Evolutionary conservation across 2,113 vertebrate species (phyloP).

Genomic region (Coptodon rendalli): DNA sequence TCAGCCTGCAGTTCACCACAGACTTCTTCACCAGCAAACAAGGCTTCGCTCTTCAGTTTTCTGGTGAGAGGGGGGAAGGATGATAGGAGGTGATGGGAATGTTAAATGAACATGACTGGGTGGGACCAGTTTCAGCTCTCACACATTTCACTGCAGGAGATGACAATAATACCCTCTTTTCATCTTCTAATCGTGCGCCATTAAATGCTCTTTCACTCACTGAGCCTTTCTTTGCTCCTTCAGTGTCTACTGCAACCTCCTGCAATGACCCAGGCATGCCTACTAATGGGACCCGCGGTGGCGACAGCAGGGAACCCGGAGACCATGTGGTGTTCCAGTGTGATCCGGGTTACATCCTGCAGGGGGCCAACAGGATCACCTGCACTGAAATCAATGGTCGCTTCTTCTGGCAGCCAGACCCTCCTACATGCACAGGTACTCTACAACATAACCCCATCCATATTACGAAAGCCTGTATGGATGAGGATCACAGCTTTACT

Average conservation of each 20-base stretch:
- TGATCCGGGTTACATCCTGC: slow-evolving; percentile 87
- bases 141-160: background rate
- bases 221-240: background rate
- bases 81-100: background rate
- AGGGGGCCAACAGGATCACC: slow-evolving; percentile 87
- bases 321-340: slow-evolving; percentile 93
- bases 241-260: slow-evolving; percentile 94
- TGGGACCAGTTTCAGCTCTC: background rate
- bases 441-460: background rate
- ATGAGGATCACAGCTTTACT: background rate
- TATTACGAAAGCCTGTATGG: background rate
- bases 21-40: slow-evolving; percentile 99
- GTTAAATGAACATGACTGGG: background rate
- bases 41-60: slow-evolving; percentile 94
- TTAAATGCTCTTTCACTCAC: background rate
- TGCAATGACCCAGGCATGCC: slow-evolving; percentile 96
- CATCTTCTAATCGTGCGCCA: background rate
- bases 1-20: slow-evolving; percentile 94
- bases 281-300: slow-evolving; percentile 89
- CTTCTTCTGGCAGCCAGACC: slow-evolving; percentile 98
- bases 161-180: background rate
- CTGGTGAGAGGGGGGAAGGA: slow-evolving; percentile 66
- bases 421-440: slow-evolving; percentile 87
- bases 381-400: slow-evolving; percentile 91
- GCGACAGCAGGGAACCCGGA: slow-evolving; percentile 87